phyloP scores from a whole-genome alignment of 2,888 invertebrate species.

The Pasiphila rectangulata region DNA sequence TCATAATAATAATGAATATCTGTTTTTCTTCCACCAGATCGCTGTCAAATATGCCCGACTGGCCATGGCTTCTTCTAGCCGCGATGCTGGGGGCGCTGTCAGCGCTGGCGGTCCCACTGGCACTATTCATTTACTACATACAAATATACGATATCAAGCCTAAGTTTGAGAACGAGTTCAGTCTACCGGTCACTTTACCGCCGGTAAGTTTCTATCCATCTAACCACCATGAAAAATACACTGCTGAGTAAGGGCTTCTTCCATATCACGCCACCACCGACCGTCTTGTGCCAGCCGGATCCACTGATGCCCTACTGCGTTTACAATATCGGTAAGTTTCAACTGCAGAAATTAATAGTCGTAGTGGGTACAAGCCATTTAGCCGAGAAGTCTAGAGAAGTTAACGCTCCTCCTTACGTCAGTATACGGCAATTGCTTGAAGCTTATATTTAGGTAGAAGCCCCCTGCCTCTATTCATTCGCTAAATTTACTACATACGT shows the following conservation, averaged over 20 bases:
- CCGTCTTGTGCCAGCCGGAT: too few species aligned
- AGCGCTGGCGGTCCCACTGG: slow-evolving; percentile 60
- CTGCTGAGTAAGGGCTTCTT: too few species aligned
- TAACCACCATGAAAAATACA: too few species aligned
- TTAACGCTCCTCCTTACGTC: slow-evolving; percentile 11
- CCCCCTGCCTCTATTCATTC: too few species aligned
- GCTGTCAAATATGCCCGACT: slow-evolving; percentile 62
- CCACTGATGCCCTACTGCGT: too few species aligned
- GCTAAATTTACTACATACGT: too few species aligned
- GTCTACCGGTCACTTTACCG: slow-evolving; percentile 62
- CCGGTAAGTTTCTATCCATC: too few species aligned
- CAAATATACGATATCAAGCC: slow-evolving; percentile 57
- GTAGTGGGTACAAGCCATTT: slow-evolving; percentile 5
- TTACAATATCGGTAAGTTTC: slow-evolving; percentile 22
- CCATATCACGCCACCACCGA: too few species aligned
- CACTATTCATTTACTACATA: slow-evolving; percentile 61
- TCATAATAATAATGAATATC: background rate
- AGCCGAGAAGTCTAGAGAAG: slow-evolving; percentile 2
- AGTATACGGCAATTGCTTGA: too few species aligned
- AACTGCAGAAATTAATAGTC: slow-evolving; percentile 8
- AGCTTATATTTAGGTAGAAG: too few species aligned
- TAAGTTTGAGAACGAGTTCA: slow-evolving; percentile 44
- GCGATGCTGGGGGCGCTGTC: slow-evolving; percentile 65
- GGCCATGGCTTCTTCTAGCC: slow-evolving; percentile 68
- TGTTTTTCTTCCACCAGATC: background rate